phyloP scores from a whole-genome alignment of 2,888 invertebrate species.

The Sussaba pulchella region DNA sequence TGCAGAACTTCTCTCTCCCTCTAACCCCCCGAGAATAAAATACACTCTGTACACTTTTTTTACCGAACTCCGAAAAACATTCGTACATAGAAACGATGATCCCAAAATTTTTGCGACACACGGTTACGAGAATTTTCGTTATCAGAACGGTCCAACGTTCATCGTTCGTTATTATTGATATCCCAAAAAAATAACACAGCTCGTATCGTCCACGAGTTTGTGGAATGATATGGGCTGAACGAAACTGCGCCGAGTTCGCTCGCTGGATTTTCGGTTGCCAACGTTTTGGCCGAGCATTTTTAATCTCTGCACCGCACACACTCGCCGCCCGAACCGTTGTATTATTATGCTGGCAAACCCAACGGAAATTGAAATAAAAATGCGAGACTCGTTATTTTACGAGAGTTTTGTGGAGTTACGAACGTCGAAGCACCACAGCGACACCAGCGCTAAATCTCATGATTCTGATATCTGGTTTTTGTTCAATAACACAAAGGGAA shows the following conservation, averaged over 20 bases:
- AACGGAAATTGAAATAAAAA: slow-evolving; percentile 9
- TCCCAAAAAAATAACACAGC: slow-evolving; percentile 40
- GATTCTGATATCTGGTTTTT: no score
- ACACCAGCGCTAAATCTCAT: no score
- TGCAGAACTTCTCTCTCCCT: no score
- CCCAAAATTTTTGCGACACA: no score
- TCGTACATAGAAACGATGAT: no score
- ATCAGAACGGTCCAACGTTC: slow-evolving; percentile 37
- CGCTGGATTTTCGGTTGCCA: slow-evolving; percentile 19
- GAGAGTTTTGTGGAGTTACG: no score
- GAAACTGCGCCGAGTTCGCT: slow-evolving; percentile 12
- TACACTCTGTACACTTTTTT: no score
- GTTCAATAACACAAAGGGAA: no score
- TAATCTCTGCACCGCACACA: slow-evolving; percentile 26
- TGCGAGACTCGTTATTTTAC: no score
- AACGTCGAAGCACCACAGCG: no score
- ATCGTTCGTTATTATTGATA: slow-evolving; percentile 36
- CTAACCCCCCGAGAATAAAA: no score
- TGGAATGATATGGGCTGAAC: slow-evolving; percentile 5
- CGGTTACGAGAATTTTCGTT: neutral
- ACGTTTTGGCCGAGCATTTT: slow-evolving; percentile 9
- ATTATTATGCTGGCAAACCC: slow-evolving; percentile 6
- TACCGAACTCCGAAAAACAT: no score
- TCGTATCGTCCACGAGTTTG: slow-evolving; percentile 23
- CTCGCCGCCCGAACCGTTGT: slow-evolving; percentile 4